Percentiles rank a stretch among this genome's conserved stretches.
These are phyloP conservation scores for Catalaphyllia jardinei DNA, from an alignment of 64 coral and sea anemone genomes.

Conservation along the genomic window DNA sequence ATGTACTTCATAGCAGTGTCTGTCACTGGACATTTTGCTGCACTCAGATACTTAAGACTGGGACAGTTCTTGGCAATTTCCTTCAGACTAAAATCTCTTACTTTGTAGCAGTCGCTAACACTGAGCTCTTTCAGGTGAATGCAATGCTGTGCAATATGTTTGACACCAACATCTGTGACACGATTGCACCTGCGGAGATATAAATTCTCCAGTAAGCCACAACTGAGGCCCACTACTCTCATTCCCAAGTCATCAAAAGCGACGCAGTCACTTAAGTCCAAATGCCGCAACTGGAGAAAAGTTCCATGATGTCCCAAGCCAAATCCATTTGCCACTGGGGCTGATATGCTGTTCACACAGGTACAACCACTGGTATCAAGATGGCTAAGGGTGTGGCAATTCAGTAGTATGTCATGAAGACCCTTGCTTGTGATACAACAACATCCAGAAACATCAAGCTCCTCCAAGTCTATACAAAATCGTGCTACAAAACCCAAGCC, in stretches of 20 bases:
- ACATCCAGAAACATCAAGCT: slow-evolving; percentile 86
- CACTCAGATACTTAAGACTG: slow-evolving; percentile 90
- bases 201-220: slow-evolving; percentile 78
- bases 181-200: slow-evolving; percentile 88
- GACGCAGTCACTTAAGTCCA: slow-evolving; percentile 96
- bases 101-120: slow-evolving; percentile 97
- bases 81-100: slow-evolving; percentile 97
- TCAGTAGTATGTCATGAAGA: slow-evolving; percentile 83
- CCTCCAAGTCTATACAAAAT: slow-evolving; percentile 92
- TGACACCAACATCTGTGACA: slow-evolving; percentile 93
- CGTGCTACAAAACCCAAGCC: slow-evolving; percentile 81
- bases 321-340: slow-evolving; percentile 78
- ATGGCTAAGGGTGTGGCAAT: slow-evolving; percentile 62
- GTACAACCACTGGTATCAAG: slow-evolving; percentile 88
- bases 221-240: slow-evolving; percentile 81
- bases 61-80: slow-evolving; percentile 83
- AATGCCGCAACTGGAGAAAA: slow-evolving; percentile 71
- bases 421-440: slow-evolving; percentile 96
- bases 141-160: slow-evolving; percentile 92
- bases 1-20: slow-evolving; percentile 95
- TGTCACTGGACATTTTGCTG: slow-evolving; percentile 86
- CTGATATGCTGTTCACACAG: slow-evolving; percentile 85
- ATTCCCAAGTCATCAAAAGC: slow-evolving; percentile 98
- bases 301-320: slow-evolving; percentile 59
- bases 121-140: slow-evolving; percentile 84